These are phyloP conservation scores for Clupea harengus DNA, from an alignment of 2,113 vertebrate genomes.

Conservation along the genomic window DNA sequence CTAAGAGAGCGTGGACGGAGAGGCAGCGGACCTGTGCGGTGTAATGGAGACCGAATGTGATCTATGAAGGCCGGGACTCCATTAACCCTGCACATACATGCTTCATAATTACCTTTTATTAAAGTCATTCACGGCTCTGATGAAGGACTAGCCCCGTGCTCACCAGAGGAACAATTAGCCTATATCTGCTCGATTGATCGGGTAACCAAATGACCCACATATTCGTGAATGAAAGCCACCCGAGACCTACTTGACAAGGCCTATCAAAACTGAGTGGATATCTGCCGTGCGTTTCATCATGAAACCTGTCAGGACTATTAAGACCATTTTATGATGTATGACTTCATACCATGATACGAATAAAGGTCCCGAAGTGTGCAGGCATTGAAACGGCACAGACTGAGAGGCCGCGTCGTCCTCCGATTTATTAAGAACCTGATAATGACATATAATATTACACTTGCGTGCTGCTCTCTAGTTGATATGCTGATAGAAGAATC, in stretches of 20 bases:
- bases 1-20: neutral
- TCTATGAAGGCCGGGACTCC: neutral
- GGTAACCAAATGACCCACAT: neutral
- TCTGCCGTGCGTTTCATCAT: neutral
- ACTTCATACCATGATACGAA: neutral
- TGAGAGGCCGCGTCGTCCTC: neutral
- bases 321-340: neutral
- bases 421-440: neutral
- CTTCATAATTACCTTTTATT: slow-evolving; percentile 27
- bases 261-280: slow-evolving; percentile 4
- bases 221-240: neutral
- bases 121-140: slow-evolving; percentile 38
- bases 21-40: neutral
- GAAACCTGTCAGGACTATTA: neutral
- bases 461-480: neutral
- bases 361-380: neutral
- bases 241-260: neutral
- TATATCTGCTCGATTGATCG: slow-evolving; percentile 30
- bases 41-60: neutral
- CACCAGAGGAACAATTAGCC: slow-evolving; percentile 27
- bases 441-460: neutral
- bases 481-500: neutral
- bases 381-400: neutral
- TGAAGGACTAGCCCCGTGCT: slow-evolving; percentile 23
- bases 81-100: slow-evolving; percentile 30